Percentiles rank a stretch among this genome's conserved stretches.
Evolutionary conservation across 2,113 vertebrate genomes (phyloP).

Genomic region (Podiceps cristatus): DNA sequence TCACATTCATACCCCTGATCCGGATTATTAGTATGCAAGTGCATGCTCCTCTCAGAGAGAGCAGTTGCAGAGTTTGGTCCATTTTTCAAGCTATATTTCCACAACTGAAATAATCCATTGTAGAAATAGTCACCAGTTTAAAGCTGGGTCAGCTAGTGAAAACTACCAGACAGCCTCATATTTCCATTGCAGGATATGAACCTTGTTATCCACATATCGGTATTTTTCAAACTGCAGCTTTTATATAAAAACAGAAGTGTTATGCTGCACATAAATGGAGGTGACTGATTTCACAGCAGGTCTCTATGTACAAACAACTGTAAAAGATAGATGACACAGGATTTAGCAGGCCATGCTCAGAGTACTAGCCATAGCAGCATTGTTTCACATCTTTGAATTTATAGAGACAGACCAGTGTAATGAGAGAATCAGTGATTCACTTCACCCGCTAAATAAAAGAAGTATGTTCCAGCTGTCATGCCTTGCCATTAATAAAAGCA

Average conservation of each 20-base stretch:
- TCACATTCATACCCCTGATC: neutral
- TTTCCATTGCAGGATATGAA: neutral
- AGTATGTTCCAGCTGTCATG: constrained; percentile 34
- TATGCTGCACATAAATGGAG: neutral
- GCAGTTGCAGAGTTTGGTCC: neutral
- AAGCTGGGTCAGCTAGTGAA: neutral
- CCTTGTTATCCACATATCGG: neutral
- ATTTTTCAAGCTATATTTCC: neutral
- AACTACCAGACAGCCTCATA: neutral
- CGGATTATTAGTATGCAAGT: neutral
- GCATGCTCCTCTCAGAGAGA: neutral
- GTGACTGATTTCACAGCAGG: neutral
- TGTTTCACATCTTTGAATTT: constrained; percentile 24
- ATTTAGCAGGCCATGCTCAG: neutral
- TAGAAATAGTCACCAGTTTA: neutral
- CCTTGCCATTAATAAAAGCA: constrained; percentile 34
- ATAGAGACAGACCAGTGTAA: neutral
- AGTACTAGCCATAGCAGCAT: neutral
- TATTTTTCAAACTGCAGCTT: neutral
- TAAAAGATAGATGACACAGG: neutral
- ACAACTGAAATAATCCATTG: neutral
- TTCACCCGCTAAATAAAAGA: constrained; percentile 50
- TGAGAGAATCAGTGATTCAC: constrained; percentile 20
- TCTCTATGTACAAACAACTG: neutral
- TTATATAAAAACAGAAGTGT: neutral